phyloP scores from a whole-genome alignment of 1,140 invertebrate genomes.

The Drosophila seguyi region DNA sequence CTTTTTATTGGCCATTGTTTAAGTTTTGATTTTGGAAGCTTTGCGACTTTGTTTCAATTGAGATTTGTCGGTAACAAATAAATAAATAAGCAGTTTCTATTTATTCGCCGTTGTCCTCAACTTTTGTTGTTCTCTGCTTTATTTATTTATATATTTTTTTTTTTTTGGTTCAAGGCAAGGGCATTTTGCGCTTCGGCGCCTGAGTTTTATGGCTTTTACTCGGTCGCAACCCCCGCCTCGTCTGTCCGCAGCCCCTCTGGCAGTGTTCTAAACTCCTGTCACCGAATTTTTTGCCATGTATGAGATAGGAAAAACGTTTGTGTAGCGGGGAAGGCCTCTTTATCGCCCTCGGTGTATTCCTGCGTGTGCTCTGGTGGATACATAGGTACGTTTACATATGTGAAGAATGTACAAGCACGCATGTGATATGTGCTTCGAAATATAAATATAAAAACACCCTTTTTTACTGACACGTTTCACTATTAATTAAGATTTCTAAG shows the following conservation, averaged over 20 bases:
- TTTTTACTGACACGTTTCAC: constrained; percentile 5
- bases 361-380: constrained; percentile 40
- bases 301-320: constrained; percentile 40
- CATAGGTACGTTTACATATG: constrained; percentile 4
- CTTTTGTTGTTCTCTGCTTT: constrained; percentile 21
- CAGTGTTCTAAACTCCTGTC: constrained; percentile 45
- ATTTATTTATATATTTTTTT: neutral
- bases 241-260: constrained; percentile 39
- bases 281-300: constrained; percentile 38
- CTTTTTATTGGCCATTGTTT: constrained; percentile 41
- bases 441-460: neutral
- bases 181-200: constrained; percentile 56
- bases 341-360: constrained; percentile 30
- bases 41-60: constrained; percentile 71
- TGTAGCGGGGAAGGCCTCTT: constrained; percentile 26
- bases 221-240: constrained; percentile 8
- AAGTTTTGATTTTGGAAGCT: constrained; percentile 67
- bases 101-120: constrained; percentile 42
- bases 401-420: neutral
- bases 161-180: constrained; percentile 24
- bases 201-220: constrained; percentile 45
- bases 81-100: constrained; percentile 78
- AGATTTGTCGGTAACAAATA: constrained; percentile 70
- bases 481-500: constrained; percentile 2
- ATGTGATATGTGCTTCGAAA: constrained; percentile 14